phyloP scores from a whole-genome alignment of 2,888 invertebrate genomes.

The Lagria hirta region DNA sequence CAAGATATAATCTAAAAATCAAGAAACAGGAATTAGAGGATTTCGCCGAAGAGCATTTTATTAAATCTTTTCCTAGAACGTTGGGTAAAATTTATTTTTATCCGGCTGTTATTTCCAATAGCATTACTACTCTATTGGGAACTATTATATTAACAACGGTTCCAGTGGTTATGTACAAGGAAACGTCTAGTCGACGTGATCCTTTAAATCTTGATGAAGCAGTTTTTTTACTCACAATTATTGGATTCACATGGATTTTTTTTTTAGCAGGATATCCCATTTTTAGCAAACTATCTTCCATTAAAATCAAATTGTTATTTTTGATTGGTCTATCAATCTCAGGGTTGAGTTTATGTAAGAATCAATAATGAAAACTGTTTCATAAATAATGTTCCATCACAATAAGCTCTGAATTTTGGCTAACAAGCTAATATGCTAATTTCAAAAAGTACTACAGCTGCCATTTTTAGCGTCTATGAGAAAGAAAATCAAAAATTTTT shows the following conservation, averaged over 20 bases:
- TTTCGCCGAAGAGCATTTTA: conserved; percentile 30
- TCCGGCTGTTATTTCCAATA: conserved; percentile 23
- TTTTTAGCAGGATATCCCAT: conserved; percentile 36
- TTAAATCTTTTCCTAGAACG: conserved; percentile 30
- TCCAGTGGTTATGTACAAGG: conserved; percentile 6
- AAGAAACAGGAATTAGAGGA: conserved; percentile 28
- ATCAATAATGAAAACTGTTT: conserved; percentile 5
- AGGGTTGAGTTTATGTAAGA: conserved; percentile 39
- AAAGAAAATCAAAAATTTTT: too few species aligned
- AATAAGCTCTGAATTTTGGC: too few species aligned
- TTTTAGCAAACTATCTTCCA: conserved; percentile 30
- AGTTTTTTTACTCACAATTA: conserved; percentile 37
- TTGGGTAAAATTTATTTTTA: conserved; percentile 36
- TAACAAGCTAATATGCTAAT: too few species aligned
- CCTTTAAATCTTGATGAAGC: conserved; percentile 27
- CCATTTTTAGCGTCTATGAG: too few species aligned
- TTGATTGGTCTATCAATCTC: conserved; percentile 32
- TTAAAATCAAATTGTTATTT: conserved; percentile 31
- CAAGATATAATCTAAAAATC: conserved; percentile 31
- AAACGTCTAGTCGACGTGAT: too few species aligned
- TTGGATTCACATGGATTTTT: conserved; percentile 40
- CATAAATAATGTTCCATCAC: too few species aligned
- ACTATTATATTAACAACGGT: conserved; percentile 6
- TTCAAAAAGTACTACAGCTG: too few species aligned
- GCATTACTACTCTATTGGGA: not conserved